Evolutionary conservation across 2,113 vertebrate genomes (phyloP).

Genomic region (Cervus canadensis): DNA sequence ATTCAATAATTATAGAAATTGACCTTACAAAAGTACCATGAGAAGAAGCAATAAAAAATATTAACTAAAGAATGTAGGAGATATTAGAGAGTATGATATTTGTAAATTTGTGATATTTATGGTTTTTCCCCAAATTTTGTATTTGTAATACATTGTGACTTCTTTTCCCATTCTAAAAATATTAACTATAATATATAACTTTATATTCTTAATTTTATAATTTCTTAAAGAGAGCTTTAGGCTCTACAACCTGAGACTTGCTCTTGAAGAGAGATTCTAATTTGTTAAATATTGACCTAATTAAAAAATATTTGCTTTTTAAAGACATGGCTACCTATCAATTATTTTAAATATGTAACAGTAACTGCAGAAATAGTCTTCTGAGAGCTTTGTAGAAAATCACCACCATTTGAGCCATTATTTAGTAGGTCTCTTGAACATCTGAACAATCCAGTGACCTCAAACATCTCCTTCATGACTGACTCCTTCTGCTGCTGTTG

Average conservation of each 20-base stretch:
- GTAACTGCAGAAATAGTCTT: neutral
- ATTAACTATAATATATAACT: neutral
- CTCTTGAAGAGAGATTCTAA: neutral
- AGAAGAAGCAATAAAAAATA: neutral
- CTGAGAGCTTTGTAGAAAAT: neutral
- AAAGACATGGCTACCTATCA: neutral
- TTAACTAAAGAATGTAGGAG: neutral
- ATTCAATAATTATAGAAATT: neutral
- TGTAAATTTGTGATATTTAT: neutral
- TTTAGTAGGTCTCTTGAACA: neutral
- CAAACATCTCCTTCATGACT: neutral
- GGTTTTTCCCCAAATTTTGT: neutral
- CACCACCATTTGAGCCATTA: neutral
- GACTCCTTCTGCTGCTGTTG: neutral
- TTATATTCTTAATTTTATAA: neutral
- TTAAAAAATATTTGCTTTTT: conserved; percentile 3
- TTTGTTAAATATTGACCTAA: neutral
- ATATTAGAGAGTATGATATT: neutral
- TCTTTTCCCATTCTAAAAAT: neutral
- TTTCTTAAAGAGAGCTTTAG: neutral
- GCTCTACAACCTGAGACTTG: neutral
- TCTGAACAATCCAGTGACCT: neutral
- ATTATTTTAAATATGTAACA: neutral
- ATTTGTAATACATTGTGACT: conserved; percentile 6
- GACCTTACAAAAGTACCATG: neutral